Percentiles rank a stretch among this genome's conserved stretches.
Conservation (phyloP, 2,888 invertebrate species). For the Tachina lurida region DNA sequence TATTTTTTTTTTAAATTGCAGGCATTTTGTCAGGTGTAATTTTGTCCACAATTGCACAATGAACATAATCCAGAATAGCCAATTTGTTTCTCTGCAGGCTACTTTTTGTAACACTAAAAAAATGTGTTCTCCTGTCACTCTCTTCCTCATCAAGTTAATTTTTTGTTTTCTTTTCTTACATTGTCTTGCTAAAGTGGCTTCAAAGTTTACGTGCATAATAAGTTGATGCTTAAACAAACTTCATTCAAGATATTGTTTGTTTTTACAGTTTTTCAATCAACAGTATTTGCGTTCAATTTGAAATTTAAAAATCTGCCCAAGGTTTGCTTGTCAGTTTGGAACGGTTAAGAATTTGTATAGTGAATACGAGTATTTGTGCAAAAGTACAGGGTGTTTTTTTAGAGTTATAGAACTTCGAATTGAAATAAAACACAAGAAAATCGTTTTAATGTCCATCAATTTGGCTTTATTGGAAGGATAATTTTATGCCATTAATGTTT, state of each 20-base stretch:
- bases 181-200: not conserved
- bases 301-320: slow-evolving; percentile 44
- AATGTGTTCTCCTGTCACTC: not conserved
- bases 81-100: not conserved
- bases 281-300: slow-evolving; percentile 6
- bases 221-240: slow-evolving; percentile 22
- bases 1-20: not conserved
- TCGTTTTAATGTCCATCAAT: no score
- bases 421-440: no score
- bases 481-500: no score
- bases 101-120: not conserved
- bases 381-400: no score
- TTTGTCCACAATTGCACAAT: not conserved
- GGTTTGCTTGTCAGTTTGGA: slow-evolving; percentile 1
- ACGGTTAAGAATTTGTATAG: slow-evolving; percentile 10
- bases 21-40: not conserved
- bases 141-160: slow-evolving; percentile 22
- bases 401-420: no score
- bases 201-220: slow-evolving; percentile 22
- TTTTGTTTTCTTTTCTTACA: slow-evolving; percentile 18
- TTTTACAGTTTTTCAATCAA: slow-evolving; percentile 16
- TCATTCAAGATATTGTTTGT: slow-evolving; percentile 15
- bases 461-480: no score
- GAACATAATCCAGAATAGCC: not conserved
- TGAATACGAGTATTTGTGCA: not conserved